These are phyloP conservation scores for Heteromurus nitidus DNA, from an alignment of 2,888 invertebrate species.

Conservation along the genomic window DNA sequence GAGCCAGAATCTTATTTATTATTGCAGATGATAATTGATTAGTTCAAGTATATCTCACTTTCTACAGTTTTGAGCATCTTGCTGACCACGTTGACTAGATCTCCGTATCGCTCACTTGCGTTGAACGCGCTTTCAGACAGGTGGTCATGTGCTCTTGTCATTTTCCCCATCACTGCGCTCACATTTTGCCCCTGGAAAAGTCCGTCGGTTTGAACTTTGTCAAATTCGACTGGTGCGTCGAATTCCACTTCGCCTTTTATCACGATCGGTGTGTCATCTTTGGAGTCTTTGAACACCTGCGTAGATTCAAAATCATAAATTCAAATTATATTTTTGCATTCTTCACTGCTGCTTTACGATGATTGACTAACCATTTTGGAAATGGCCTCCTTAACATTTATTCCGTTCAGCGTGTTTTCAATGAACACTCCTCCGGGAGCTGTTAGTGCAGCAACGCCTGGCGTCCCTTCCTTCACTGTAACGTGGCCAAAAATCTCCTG, in stretches of 20 bases:
- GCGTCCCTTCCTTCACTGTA: not conserved
- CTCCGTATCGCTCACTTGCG: not conserved
- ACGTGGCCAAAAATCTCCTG: constrained; percentile 46
- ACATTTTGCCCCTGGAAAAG: constrained; percentile 55
- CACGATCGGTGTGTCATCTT: constrained; percentile 22
- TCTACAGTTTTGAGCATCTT: not conserved
- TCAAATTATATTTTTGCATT: not conserved
- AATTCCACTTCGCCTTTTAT: constrained; percentile 43
- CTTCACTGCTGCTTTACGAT: not conserved
- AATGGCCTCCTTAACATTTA: constrained; percentile 49
- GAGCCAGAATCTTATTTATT: too few species aligned
- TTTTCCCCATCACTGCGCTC: constrained; percentile 7
- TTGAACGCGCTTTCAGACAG: not conserved
- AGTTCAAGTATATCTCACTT: constrained; percentile 13
- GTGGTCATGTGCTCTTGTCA: constrained; percentile 15
- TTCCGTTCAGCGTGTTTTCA: constrained; percentile 55
- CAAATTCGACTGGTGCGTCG: constrained; percentile 18
- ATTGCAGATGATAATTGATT: too few species aligned
- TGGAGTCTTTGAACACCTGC: constrained; percentile 36
- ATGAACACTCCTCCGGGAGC: constrained; percentile 37
- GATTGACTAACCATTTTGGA: constrained; percentile 49
- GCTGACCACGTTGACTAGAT: constrained; percentile 4
- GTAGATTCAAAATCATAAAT: not conserved
- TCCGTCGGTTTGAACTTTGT: constrained; percentile 35
- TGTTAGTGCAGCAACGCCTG: not conserved